Conservation (phyloP, 2,797 vertebrate genomes). For the Erethizon dorsatum region DNA sequence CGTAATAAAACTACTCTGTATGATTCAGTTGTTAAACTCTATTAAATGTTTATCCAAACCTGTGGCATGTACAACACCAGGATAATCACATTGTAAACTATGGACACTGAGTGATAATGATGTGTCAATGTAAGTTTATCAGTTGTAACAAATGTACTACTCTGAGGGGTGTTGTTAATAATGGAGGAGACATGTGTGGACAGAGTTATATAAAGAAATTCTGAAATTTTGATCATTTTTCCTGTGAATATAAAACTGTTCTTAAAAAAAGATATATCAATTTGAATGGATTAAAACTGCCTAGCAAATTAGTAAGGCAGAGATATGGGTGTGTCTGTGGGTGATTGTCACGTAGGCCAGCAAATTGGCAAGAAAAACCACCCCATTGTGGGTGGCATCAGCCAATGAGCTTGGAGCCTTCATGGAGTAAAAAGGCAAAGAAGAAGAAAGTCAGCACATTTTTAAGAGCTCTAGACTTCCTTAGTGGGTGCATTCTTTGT, state of each 20-base stretch:
- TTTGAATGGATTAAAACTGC: too few species aligned
- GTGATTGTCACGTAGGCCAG: background rate
- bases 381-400: background rate
- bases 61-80: background rate
- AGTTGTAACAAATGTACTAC: background rate
- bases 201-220: background rate
- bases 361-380: background rate
- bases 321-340: background rate
- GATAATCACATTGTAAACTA: background rate
- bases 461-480: background rate
- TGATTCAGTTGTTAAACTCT: too few species aligned
- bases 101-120: too few species aligned
- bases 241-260: background rate
- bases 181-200: accelerated
- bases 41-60: background rate
- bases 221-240: background rate
- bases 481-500: background rate
- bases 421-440: background rate
- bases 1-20: background rate
- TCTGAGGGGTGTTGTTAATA: background rate
- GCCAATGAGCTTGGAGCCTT: background rate
- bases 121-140: background rate
- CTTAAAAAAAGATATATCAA: background rate
- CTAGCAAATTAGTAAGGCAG: too few species aligned
- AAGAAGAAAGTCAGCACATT: background rate